Evolutionary conservation across 2,888 invertebrate genomes (phyloP).

Genomic region (Lycaena phlaeas): DNA sequence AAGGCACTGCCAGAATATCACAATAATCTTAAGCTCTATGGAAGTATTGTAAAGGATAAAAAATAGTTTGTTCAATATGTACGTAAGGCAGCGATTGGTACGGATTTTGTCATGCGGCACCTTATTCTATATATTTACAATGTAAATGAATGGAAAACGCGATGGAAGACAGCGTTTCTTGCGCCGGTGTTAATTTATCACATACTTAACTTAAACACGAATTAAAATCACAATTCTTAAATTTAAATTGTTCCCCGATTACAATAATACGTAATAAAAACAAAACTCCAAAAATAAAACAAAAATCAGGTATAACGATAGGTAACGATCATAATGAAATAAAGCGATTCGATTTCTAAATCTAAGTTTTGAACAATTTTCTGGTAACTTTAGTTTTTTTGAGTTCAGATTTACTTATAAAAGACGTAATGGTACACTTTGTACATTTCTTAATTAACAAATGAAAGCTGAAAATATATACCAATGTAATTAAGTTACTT

Average conservation of each 20-base stretch:
- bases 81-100: conserved; percentile 40
- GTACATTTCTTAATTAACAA: conserved; percentile 1
- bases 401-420: conserved; percentile 26
- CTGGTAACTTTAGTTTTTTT: conserved; percentile 66
- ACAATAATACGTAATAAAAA: conserved; percentile 49
- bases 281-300: conserved; percentile 41
- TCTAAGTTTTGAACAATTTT: conserved; percentile 62
- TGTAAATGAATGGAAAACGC: conserved; percentile 46
- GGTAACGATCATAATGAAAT: conserved; percentile 61
- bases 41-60: conserved; percentile 22
- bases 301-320: conserved; percentile 61
- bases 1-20: conserved; percentile 47
- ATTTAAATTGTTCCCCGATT: conserved; percentile 68
- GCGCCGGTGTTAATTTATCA: conserved; percentile 57
- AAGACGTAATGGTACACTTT: neutral
- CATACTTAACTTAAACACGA: conserved; percentile 57
- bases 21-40: conserved; percentile 42
- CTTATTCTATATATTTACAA: conserved; percentile 49
- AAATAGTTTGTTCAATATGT: conserved; percentile 46
- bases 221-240: conserved; percentile 66
- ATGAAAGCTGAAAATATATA: neutral
- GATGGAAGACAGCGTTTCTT: conserved; percentile 60
- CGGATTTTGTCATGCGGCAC: conserved; percentile 58
- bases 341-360: conserved; percentile 46
- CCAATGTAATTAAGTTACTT: conserved; percentile 11